Percentiles rank a stretch among this genome's conserved stretches.
phyloP scores from a whole-genome alignment of 1,140 invertebrate species.

The Argopecten irradians region DNA sequence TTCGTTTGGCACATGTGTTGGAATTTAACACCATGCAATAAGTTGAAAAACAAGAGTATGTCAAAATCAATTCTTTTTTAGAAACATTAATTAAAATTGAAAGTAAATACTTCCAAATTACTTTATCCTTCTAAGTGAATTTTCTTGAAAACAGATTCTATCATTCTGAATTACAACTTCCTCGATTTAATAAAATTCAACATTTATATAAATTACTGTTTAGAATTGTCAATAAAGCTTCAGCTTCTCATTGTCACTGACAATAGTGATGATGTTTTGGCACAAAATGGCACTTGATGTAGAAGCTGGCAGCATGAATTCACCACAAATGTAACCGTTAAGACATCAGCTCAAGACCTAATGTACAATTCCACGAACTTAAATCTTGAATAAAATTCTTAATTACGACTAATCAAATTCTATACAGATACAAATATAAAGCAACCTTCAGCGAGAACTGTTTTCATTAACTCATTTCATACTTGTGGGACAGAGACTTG shows the following conservation, averaged over 20 bases:
- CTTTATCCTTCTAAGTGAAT: not conserved
- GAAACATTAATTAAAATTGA: no score
- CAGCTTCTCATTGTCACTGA: not conserved
- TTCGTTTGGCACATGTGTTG: no score
- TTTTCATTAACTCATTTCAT: constrained; percentile 4
- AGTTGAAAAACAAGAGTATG: no score
- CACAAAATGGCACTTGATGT: not conserved
- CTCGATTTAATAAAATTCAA: constrained; percentile 27
- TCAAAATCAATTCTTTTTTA: no score
- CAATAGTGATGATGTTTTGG: not conserved
- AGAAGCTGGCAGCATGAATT: not conserved
- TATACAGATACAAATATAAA: not conserved
- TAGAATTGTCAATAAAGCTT: not conserved
- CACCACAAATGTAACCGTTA: not conserved
- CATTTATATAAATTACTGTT: not conserved
- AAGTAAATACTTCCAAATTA: not conserved
- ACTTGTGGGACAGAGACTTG: not conserved
- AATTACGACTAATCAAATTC: constrained; percentile 1
- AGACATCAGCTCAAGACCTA: not conserved
- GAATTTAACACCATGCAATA: no score
- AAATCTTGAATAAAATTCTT: not conserved
- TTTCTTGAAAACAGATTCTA: not conserved
- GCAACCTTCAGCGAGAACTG: not conserved
- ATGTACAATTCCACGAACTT: not conserved
- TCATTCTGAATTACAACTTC: constrained; percentile 28